Conservation (phyloP, 2,113 vertebrate genomes). For the Dasyornis broadbenti region DNA sequence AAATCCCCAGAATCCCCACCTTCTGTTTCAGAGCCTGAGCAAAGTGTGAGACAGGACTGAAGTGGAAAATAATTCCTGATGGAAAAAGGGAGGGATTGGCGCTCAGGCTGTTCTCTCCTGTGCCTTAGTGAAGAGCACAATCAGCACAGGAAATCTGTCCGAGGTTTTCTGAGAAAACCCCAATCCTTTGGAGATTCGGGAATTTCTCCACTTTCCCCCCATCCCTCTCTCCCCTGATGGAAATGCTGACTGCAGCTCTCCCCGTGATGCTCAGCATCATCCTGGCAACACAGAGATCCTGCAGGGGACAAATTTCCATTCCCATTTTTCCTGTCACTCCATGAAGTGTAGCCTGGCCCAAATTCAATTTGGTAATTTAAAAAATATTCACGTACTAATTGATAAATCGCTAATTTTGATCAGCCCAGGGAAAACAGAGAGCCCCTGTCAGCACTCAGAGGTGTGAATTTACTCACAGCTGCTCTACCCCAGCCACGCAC, state of each 20-base stretch:
- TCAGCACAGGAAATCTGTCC: neutral
- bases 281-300: neutral
- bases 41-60: neutral
- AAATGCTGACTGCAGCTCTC: neutral
- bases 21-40: neutral
- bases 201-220: no score
- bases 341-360: neutral
- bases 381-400: neutral
- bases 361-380: neutral
- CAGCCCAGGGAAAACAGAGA: neutral
- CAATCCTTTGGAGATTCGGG: rapidly evolving
- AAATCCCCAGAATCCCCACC: neutral
- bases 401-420: neutral
- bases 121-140: neutral
- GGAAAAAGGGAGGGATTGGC: neutral
- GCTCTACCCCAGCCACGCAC: neutral
- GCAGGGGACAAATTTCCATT: neutral
- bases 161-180: neutral
- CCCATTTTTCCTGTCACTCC: neutral
- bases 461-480: rapidly evolving
- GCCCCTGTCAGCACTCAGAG: neutral
- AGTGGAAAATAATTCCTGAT: neutral
- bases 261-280: rapidly evolving
- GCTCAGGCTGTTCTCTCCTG: neutral
- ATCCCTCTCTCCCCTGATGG: neutral